phyloP scores from a whole-genome alignment of 2,113 vertebrate genomes.

The Mesoclemmys tuberculata region DNA sequence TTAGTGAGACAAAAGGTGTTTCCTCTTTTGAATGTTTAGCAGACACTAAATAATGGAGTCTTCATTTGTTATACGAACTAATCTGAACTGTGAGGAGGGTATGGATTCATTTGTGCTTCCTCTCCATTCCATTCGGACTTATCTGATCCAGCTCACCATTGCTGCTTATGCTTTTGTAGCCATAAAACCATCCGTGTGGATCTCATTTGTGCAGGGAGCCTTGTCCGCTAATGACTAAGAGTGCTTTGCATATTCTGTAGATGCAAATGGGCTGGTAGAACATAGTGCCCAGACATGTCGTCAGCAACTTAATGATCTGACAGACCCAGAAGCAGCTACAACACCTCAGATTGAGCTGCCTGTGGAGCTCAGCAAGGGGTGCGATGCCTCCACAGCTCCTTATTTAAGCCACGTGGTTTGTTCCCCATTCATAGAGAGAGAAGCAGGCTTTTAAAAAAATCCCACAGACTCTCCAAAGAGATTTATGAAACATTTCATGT shows the following conservation, averaged over 20 bases:
- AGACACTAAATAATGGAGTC: conserved; percentile 21
- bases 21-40: conserved; percentile 19
- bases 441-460: neutral
- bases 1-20: conserved; percentile 33
- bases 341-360: neutral
- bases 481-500: neutral
- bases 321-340: neutral
- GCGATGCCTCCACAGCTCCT: neutral
- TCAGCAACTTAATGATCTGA: neutral
- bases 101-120: neutral
- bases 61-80: conserved; percentile 32
- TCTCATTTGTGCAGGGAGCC: neutral
- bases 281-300: neutral
- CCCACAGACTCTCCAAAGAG: neutral
- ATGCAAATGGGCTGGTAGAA: neutral
- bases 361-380: neutral
- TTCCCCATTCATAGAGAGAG: neutral
- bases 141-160: neutral
- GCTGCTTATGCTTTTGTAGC: conserved; percentile 1
- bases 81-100: neutral
- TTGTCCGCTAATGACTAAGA: neutral
- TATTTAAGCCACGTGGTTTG: neutral
- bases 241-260: neutral
- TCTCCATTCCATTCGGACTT: neutral
- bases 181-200: neutral